phyloP scores from a whole-genome alignment of 2,797 vertebrate genomes.

The Parauchenoglanis ngamensis region DNA sequence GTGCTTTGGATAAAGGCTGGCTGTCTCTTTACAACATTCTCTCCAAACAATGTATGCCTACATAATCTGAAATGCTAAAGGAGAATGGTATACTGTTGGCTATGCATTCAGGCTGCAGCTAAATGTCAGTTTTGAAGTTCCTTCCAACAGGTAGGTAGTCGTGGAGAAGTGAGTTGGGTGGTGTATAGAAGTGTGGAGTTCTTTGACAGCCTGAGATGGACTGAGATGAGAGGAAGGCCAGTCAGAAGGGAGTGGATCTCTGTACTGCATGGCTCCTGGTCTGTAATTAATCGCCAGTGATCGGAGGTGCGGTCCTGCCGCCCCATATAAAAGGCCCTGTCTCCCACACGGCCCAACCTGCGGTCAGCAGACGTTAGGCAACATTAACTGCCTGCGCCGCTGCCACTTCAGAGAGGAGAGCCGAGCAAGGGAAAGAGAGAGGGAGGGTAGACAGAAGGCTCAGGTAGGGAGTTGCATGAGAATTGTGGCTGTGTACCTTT shows the following conservation, averaged over 20 bases:
- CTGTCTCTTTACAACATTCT: not conserved
- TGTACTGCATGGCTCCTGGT: constrained; percentile 74
- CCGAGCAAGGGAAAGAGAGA: constrained; percentile 64
- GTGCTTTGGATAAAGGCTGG: not conserved
- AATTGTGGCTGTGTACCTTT: constrained; percentile 86
- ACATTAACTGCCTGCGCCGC: constrained; percentile 86
- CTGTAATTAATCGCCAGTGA: constrained; percentile 91
- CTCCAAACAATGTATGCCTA: not conserved
- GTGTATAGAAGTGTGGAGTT: constrained; percentile 28
- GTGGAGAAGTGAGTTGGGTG: constrained; percentile 19
- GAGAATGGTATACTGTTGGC: constrained; percentile 8
- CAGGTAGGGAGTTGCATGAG: constrained; percentile 82
- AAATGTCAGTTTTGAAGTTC: constrained; percentile 63
- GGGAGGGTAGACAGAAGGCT: constrained; percentile 67
- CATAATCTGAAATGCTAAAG: not conserved
- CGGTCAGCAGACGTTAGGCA: constrained; percentile 89
- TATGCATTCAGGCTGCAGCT: constrained; percentile 61
- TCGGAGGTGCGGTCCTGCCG: constrained; percentile 75
- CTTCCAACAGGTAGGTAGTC: constrained; percentile 66
- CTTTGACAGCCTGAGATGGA: constrained; percentile 81
- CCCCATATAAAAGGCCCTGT: constrained; percentile 76
- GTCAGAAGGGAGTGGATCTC: constrained; percentile 75
- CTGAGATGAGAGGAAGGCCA: constrained; percentile 77
- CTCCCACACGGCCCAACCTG: constrained; percentile 89
- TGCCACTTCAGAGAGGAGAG: constrained; percentile 76